Base-by-base conservation (phyloP, 2,797 vertebrate species). In the Peromyscus eremicus region DNA sequence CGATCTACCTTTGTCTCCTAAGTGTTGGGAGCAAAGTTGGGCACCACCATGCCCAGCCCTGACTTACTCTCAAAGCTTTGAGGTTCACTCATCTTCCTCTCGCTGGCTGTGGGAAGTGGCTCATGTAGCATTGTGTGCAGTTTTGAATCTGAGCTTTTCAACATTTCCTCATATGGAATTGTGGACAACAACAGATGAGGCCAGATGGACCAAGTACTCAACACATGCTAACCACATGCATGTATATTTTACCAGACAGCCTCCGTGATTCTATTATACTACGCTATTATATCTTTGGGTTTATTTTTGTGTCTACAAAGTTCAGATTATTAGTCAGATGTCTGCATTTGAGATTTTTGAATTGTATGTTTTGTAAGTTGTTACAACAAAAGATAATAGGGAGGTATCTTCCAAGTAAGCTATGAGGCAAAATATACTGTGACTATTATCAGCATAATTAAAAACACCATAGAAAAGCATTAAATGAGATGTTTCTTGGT, bases 271-370 rank as follows among this genome's bases (percentile, higher is more conserved):
- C n/a, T 34, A 16, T 32, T 40, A 79, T 70, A 88, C 0, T 11
- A 60, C 34, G n/a, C 27, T 23, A 85, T 91, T 16, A 34, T 89
- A 52, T 75, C 25, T 81, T 68, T 83, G 46, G 13, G 64, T 85
- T 91, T 89, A 89, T 34, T 76, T 91, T 79, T 86, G 34, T 87
- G 71, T 25, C 17, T 73, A 21, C 52, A 52, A 80, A 71, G 0
- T 57, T 68, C 62, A 86, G 46, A 83, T 68, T 25, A 93, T 80
- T 75, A 76, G 21, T 93, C 83, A 77, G 14, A n/a, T 52, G 11
- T 89, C 46, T 82, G 14, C 52, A 57, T 97, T 94, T 97, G 17
- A 92, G 68, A 86, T 86, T 92, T 81, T 90, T 6, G 73, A 64
- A 55, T 68, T 89, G 70, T 87, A 43, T 77, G 34, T 43, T 96